A percentile compares a stretch with the other conserved stretches of the same genome.
Evolutionary conservation across 1,140 invertebrate genomes (phyloP).

Genomic region (Procambarus virginalis): DNA sequence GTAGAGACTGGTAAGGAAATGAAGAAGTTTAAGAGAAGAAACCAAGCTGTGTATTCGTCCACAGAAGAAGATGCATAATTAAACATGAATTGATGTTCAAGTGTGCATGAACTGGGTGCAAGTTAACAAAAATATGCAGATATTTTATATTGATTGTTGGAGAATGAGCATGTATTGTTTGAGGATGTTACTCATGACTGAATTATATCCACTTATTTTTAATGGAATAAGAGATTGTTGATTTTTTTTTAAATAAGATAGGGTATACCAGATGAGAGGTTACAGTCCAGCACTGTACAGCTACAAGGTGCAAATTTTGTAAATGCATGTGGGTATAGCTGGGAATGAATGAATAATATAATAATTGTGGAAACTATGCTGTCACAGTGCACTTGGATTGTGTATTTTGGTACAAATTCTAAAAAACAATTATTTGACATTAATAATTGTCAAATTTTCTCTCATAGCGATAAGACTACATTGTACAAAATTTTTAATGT

Average conservation of each 20-base stretch:
- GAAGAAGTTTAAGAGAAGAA: conserved; percentile 53
- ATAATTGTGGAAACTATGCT: conserved; percentile 6
- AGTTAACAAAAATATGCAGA: neutral
- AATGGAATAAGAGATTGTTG: conserved; percentile 15
- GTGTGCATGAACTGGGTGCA: neutral
- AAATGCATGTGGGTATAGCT: conserved; percentile 1
- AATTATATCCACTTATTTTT: conserved; percentile 12
- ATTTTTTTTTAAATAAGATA: conserved; percentile 1
- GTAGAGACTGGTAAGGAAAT: conserved; percentile 1
- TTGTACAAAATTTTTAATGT: conserved; percentile 15
- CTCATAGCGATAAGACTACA: neutral
- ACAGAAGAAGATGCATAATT: conserved; percentile 47
- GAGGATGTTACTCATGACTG: neutral
- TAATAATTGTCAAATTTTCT: neutral
- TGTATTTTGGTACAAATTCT: conserved; percentile 50
- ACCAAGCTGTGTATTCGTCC: conserved; percentile 53
- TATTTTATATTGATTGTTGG: neutral
- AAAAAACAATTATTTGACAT: conserved; percentile 33
- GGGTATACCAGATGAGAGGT: neutral
- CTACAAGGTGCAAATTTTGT: conserved; percentile 28
- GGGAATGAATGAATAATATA: conserved; percentile 12
- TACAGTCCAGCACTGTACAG: conserved; percentile 14
- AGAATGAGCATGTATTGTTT: neutral
- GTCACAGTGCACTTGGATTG: neutral
- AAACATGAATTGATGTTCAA: neutral